Conservation (phyloP, 1,140 invertebrate species). For the Orius laevigatus region DNA sequence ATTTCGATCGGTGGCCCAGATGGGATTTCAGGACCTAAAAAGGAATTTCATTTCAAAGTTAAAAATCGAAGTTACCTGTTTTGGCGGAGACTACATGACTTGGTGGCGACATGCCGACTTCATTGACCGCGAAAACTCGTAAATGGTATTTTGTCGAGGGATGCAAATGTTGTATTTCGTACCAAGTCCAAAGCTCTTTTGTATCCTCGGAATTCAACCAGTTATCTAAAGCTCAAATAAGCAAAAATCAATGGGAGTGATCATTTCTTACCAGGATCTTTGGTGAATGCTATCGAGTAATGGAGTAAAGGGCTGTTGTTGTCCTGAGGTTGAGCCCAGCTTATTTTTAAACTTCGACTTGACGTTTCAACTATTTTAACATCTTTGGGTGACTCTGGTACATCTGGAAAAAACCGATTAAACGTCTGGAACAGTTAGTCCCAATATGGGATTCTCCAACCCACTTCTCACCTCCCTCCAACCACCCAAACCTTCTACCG, state of each 20-base stretch:
- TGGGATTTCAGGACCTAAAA: constrained; percentile 25
- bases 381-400: constrained; percentile 45
- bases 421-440: no score
- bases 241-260: no score
- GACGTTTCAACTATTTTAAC: constrained; percentile 25
- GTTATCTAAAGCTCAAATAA: constrained; percentile 1
- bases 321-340: constrained; percentile 29
- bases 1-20: constrained; percentile 33
- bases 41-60: background rate
- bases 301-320: constrained; percentile 24
- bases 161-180: constrained; percentile 37
- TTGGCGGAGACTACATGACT: constrained; percentile 60
- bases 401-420: constrained; percentile 43
- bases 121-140: constrained; percentile 66
- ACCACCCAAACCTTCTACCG: no score
- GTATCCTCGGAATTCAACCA: background rate
- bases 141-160: constrained; percentile 67
- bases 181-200: constrained; percentile 22
- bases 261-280: constrained; percentile 16
- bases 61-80: constrained; percentile 28
- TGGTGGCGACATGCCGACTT: constrained; percentile 57
- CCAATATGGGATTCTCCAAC: no score
- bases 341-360: constrained; percentile 27
- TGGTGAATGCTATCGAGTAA: constrained; percentile 21
- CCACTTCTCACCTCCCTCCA: no score